Evolutionary conservation across 2,113 vertebrate species (phyloP).

Genomic region (Ctenodactylus gundi): DNA sequence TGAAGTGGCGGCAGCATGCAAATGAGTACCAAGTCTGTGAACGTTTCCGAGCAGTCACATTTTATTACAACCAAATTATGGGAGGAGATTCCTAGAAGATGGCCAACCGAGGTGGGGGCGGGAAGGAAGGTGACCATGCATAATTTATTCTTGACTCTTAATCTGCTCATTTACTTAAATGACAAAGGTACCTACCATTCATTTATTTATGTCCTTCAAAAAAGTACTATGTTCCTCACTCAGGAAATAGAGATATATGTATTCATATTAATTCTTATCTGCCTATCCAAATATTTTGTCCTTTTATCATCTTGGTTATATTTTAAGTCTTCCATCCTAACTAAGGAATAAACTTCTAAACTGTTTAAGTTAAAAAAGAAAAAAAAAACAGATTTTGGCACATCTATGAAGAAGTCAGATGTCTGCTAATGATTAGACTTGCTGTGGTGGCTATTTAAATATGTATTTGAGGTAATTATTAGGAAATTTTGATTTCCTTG

Average conservation of each 20-base stretch:
- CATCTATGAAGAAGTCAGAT: not conserved
- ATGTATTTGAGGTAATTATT: not conserved
- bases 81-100: conserved; percentile 80
- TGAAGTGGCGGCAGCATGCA: conserved; percentile 82
- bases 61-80: conserved; percentile 83
- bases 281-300: not conserved
- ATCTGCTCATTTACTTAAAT: not conserved
- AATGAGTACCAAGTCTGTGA: conserved; percentile 83
- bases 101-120: conserved; percentile 45
- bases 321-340: not conserved
- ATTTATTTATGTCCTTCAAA: not conserved
- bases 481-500: not conserved
- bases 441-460: not conserved
- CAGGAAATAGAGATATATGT: not conserved
- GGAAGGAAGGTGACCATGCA: conserved; percentile 42
- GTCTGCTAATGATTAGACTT: not conserved
- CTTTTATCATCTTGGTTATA: not conserved
- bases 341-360: not conserved
- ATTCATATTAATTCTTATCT: not conserved
- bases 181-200: not conserved
- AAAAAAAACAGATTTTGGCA: not conserved
- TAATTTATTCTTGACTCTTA: conserved; percentile 70
- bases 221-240: not conserved
- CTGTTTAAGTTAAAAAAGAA: not conserved
- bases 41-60: conserved; percentile 86